Evolutionary conservation across 2,888 invertebrate species (phyloP), one percentile per base, ranked within the genome.

Genomic region (Ochropleura leucogaster): DNA sequence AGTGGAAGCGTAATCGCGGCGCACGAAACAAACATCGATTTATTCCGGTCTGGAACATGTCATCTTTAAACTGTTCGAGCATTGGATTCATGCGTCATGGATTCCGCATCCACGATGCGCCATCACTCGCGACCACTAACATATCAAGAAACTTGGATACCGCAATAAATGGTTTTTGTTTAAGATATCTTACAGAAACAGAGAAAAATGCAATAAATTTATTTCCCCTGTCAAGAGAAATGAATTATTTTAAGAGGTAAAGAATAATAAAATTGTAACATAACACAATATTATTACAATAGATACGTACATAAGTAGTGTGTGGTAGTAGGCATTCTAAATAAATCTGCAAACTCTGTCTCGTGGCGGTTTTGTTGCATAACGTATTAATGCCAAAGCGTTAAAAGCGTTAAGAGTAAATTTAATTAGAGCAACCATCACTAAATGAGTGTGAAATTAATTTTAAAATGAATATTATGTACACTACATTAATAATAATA

Each of bases 341-440:
- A 87, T 88, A 90, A 86, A 87, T 89, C 90, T 95, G 94, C 95
- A 95, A 94, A 94, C 94, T 94, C 94, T 96, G 96, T 96, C 95
- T 96, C 96, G 96, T 96, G 95, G 94, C 93, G 94, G 95, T 93
- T 87, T 94, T 93, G 86, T 94, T 95, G 96, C 95, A 94, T 90
- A 87, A 89, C 86, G 89, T 92, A 90, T 92, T 91, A 92, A 92
- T 92, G 90, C 90, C 90, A 88, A 93, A 93, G 95, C 94, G 79
- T 90, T 89, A 77, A 85, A 94, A 94, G 94, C 95, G 84, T 94
- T 94, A 93, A 82, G 86, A 90, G 55, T 83, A 85, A 79, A 90
- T 87, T 88, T 85, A 88, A 85, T 87, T 86, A 87, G 91, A 91
- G 92, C 92, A 89, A 85, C 95, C 94, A 80, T 80, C 93, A 94